phyloP scores from a whole-genome alignment of 2,797 vertebrate genomes.

The Triplophysa bombifrons region DNA sequence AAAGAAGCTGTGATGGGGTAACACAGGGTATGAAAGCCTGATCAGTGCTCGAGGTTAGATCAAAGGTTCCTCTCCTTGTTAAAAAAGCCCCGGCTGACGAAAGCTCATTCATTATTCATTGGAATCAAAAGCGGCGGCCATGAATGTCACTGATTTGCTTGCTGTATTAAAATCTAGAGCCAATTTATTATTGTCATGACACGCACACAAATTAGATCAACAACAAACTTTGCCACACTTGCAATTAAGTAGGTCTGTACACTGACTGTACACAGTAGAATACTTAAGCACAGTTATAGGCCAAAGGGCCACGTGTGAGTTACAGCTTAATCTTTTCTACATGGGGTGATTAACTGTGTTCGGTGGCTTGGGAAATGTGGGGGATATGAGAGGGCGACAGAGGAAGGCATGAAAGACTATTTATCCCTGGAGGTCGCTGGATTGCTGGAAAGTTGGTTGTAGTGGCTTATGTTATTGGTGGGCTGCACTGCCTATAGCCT shows the following conservation, averaged over 20 bases:
- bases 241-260: constrained; percentile 34
- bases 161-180: constrained; percentile 26
- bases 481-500: not conserved
- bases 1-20: constrained; percentile 32
- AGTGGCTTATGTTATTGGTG: not conserved
- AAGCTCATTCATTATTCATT: constrained; percentile 50
- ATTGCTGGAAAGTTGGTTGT: not conserved
- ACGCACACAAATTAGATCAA: constrained; percentile 41
- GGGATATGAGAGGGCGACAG: constrained; percentile 14
- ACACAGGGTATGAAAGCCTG: not conserved
- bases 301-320: constrained; percentile 51
- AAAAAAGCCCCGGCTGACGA: constrained; percentile 38
- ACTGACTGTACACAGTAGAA: constrained; percentile 40
- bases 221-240: constrained; percentile 9
- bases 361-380: constrained; percentile 20
- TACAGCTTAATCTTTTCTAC: constrained; percentile 48
- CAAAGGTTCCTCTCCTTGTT: constrained; percentile 54
- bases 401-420: not conserved
- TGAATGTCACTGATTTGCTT: constrained; percentile 51
- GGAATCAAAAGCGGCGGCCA: constrained; percentile 33
- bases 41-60: constrained; percentile 41
- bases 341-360: constrained; percentile 48
- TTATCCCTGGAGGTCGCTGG: not conserved
- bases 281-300: constrained; percentile 39
- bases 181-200: constrained; percentile 52